These are phyloP conservation scores for Cuniculus paca DNA, from an alignment of 2,797 vertebrate species.

Conservation along the genomic window DNA sequence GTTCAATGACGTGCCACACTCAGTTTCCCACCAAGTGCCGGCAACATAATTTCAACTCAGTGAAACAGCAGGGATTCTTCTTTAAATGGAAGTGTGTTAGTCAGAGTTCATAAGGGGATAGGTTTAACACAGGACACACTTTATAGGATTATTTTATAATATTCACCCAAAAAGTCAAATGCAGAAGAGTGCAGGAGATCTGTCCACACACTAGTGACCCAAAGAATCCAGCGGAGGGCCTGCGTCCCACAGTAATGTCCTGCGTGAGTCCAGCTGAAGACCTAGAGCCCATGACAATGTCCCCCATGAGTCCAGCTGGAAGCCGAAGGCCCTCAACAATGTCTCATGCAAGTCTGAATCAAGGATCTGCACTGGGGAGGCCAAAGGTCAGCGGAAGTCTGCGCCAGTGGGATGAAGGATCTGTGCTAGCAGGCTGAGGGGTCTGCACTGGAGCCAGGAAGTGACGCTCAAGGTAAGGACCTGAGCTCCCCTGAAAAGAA, in stretches of 20 bases:
- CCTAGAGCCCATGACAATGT: background rate
- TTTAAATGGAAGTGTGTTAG: background rate
- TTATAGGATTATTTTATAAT: background rate
- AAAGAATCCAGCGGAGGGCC: background rate
- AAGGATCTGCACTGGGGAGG: background rate
- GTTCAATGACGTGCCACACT: background rate
- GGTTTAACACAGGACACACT: background rate
- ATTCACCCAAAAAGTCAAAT: background rate
- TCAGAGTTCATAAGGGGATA: background rate
- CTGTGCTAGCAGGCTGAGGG: background rate
- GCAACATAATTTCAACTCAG: background rate
- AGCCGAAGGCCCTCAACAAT: background rate
- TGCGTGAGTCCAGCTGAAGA: background rate
- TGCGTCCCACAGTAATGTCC: background rate
- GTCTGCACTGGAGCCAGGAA: background rate
- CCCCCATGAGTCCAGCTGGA: background rate
- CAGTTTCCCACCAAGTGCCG: background rate
- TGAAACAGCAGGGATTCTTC: background rate
- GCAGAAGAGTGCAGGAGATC: background rate
- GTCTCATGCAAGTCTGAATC: background rate
- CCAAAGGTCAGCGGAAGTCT: background rate
- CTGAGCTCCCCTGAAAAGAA: background rate
- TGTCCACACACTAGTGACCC: background rate
- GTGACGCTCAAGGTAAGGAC: background rate
- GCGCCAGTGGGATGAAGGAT: background rate